These are phyloP conservation scores for Mellivora capensis DNA, from an alignment of 2,113 vertebrate genomes.

Conservation along the genomic window DNA sequence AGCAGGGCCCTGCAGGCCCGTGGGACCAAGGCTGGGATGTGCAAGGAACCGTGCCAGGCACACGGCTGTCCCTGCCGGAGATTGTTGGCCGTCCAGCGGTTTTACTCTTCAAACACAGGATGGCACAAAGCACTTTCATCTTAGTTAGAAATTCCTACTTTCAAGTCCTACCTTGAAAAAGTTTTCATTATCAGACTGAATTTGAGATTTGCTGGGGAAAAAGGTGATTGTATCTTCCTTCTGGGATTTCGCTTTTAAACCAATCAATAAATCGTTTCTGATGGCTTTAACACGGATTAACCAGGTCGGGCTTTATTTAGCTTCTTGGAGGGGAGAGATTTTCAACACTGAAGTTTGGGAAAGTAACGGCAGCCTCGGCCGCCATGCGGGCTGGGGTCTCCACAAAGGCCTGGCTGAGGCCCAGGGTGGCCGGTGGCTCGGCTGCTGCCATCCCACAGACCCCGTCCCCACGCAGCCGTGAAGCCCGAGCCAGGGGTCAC, in stretches of 20 bases:
- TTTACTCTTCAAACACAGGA: not conserved
- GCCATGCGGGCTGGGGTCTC: accelerated
- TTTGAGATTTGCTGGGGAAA: not conserved
- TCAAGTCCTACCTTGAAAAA: not conserved
- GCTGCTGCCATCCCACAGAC: not conserved
- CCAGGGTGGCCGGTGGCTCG: not conserved
- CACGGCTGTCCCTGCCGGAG: not conserved
- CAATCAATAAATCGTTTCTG: constrained; percentile 46
- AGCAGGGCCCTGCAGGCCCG: not conserved
- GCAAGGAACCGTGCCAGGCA: accelerated
- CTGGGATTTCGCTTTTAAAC: not conserved
- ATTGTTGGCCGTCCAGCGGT: not conserved
- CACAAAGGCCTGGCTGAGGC: accelerated
- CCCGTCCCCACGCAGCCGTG: accelerated
- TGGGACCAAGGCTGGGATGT: accelerated
- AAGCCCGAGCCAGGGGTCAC: not conserved
- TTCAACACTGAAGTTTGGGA: not conserved
- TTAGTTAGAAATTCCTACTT: not conserved
- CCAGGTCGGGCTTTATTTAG: not conserved
- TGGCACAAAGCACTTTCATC: not conserved
- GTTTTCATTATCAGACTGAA: not conserved
- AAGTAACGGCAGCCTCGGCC: not conserved
- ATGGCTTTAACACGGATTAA: constrained; percentile 47
- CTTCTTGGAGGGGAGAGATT: not conserved
- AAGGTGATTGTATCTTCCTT: not conserved